Evolutionary conservation across 2,113 vertebrate species (phyloP).

Genomic region (Ailurus styani): DNA sequence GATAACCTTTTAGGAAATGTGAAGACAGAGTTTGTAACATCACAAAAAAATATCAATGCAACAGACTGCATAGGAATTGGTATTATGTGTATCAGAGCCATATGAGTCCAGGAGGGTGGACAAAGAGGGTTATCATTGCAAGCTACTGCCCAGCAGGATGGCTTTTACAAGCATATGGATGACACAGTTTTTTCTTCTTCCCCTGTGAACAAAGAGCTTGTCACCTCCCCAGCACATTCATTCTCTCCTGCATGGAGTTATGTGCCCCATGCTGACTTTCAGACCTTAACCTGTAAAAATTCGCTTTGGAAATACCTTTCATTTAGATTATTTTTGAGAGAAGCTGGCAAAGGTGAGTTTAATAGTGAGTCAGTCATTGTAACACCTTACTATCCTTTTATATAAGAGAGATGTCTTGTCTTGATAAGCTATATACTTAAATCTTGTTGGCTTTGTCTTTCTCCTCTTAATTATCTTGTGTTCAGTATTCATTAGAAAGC

Average conservation of each 20-base stretch:
- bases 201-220: constrained; percentile 39
- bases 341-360: constrained; percentile 4
- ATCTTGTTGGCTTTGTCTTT: not conserved
- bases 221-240: constrained; percentile 34
- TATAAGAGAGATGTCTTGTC: not conserved
- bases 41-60: constrained; percentile 22
- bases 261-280: constrained; percentile 19
- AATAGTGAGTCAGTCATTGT: not conserved
- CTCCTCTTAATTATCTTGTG: not conserved
- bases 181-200: constrained; percentile 30
- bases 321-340: constrained; percentile 30
- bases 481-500: not conserved
- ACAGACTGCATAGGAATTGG: not conserved
- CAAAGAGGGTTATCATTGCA: not conserved
- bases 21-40: not conserved
- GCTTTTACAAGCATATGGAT: constrained; percentile 26
- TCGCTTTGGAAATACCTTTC: not conserved
- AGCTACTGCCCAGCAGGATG: not conserved
- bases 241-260: not conserved
- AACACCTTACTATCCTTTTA: not conserved
- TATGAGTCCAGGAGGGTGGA: not conserved
- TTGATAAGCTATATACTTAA: not conserved
- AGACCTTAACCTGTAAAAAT: not conserved
- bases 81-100: constrained; percentile 12
- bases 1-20: not conserved